phyloP scores from a whole-genome alignment of 2,888 invertebrate genomes.

The Acronicta alni region DNA sequence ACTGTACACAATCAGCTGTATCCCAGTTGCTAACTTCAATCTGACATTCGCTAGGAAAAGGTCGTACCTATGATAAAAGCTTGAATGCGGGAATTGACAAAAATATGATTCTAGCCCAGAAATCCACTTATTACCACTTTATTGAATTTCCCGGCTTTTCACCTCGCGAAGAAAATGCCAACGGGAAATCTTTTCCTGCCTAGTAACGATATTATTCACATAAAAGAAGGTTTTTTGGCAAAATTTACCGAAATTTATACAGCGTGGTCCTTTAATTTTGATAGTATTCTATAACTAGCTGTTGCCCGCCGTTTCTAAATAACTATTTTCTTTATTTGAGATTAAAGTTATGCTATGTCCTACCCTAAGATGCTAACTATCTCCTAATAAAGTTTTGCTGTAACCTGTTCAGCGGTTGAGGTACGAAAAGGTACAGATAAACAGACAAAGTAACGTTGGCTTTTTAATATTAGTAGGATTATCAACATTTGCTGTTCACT shows the following conservation, averaged over 20 bases:
- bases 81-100: conserved; percentile 68
- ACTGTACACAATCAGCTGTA: conserved; percentile 4
- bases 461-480: no score
- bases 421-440: no score
- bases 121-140: conserved; percentile 82
- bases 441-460: no score
- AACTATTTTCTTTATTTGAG: no score
- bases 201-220: conserved; percentile 66
- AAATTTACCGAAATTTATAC: conserved; percentile 54
- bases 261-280: neutral
- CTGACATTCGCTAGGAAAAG: conserved; percentile 35
- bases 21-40: conserved; percentile 24
- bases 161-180: conserved; percentile 67
- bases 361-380: no score
- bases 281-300: no score
- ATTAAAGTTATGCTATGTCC: no score
- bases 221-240: conserved; percentile 60
- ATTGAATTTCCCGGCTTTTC: conserved; percentile 81
- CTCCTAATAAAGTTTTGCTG: no score
- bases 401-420: no score
- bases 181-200: conserved; percentile 67
- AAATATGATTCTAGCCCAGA: conserved; percentile 74
- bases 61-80: conserved; percentile 65
- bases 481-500: no score
- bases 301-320: no score